These are phyloP conservation scores for Mormoops blainvillei DNA, from an alignment of 2,113 vertebrate genomes.

Conservation along the genomic window DNA sequence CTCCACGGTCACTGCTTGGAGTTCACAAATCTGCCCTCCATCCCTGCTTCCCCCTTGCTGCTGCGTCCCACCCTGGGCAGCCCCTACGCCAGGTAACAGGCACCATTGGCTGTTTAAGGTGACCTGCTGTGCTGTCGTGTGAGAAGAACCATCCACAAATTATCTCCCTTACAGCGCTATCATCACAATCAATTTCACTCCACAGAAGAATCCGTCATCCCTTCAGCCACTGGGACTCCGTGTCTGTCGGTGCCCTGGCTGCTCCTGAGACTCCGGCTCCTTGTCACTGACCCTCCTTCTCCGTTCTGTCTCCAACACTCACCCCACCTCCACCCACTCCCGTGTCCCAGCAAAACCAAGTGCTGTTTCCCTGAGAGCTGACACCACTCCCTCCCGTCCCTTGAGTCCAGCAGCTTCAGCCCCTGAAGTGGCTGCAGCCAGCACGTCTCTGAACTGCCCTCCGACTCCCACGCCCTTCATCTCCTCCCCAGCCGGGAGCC, in stretches of 20 bases:
- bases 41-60: background rate
- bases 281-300: too few species aligned
- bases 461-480: background rate
- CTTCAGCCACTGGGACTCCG: background rate
- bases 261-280: background rate
- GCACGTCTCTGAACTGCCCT: background rate
- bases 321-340: too few species aligned
- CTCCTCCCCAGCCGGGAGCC: background rate
- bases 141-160: background rate
- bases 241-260: background rate
- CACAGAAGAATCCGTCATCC: background rate
- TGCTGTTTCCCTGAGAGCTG: background rate
- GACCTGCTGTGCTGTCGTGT: rapidly evolving
- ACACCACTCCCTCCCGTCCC: too few species aligned
- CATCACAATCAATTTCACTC: background rate
- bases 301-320: background rate
- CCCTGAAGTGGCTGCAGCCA: background rate
- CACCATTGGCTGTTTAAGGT: too few species aligned
- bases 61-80: background rate
- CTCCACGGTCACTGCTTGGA: background rate
- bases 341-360: background rate
- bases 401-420: too few species aligned
- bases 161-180: background rate
- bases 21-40: background rate
- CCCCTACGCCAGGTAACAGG: background rate